Evolutionary conservation across 2,113 vertebrate species (phyloP).

Genomic region (Neoarius graeffei): DNA sequence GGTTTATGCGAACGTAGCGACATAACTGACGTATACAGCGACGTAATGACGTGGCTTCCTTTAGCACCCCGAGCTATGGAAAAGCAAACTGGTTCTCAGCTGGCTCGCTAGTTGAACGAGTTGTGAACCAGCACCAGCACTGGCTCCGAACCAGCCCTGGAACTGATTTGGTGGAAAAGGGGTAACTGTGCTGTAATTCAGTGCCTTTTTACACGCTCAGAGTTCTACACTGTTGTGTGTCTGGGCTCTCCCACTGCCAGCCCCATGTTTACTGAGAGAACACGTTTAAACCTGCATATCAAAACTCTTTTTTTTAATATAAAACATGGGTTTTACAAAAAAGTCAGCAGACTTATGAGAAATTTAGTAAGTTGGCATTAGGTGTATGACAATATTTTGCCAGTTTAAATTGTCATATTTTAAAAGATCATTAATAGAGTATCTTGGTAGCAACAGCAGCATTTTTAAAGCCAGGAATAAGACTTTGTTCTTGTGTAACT

Average conservation of each 20-base stretch:
- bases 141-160: too few species aligned
- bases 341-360: background rate
- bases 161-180: too few species aligned
- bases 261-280: background rate
- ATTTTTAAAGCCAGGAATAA: background rate
- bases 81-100: too few species aligned
- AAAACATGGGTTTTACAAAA: background rate
- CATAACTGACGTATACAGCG: too few species aligned
- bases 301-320: background rate
- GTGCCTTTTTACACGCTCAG: background rate
- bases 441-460: background rate
- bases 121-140: too few species aligned
- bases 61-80: too few species aligned
- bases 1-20: too few species aligned
- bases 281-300: background rate
- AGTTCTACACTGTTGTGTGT: background rate
- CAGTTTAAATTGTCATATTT: background rate
- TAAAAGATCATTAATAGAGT: background rate
- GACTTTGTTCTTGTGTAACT: slow-evolving; percentile 14
- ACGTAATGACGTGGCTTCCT: too few species aligned
- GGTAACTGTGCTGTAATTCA: background rate
- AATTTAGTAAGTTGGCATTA: background rate
- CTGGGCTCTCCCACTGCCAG: background rate
- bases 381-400: background rate
- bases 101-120: too few species aligned